Percentiles rank a stretch among this genome's conserved stretches.
These are phyloP conservation scores for Emydocephalus ijimae DNA, from an alignment of 2,113 vertebrate species.

Conservation along the genomic window DNA sequence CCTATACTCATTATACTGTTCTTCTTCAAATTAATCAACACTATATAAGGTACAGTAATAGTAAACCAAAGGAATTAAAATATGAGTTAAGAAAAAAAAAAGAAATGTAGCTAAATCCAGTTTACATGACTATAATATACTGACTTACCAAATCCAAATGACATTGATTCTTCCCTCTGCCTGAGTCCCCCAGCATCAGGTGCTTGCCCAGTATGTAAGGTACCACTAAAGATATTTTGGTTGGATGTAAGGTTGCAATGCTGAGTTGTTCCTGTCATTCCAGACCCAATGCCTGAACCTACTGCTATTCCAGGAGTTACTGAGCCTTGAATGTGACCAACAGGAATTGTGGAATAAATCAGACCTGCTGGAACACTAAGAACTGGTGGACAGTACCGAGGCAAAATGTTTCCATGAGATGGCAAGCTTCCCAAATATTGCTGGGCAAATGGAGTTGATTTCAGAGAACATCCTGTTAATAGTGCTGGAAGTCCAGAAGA, in stretches of 20 bases:
- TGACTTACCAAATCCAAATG: slow-evolving; percentile 75
- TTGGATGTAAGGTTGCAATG: slow-evolving; percentile 62
- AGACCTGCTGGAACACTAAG: slow-evolving; percentile 63
- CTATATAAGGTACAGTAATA: background rate
- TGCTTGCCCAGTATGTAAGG: slow-evolving; percentile 62
- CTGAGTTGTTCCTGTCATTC: slow-evolving; percentile 59
- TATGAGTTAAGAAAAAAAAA: background rate
- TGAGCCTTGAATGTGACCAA: slow-evolving; percentile 63
- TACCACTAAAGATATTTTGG: slow-evolving; percentile 62
- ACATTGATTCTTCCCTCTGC: slow-evolving; percentile 60
- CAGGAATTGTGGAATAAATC: slow-evolving; percentile 47
- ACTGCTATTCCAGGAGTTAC: slow-evolving; percentile 62
- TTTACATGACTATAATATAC: background rate
- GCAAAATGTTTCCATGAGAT: slow-evolving; percentile 52
- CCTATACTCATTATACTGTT: background rate
- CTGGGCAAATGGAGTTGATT: slow-evolving; percentile 67
- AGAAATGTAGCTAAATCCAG: background rate
- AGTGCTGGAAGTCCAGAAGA: slow-evolving; percentile 64
- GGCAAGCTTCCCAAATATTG: slow-evolving; percentile 69
- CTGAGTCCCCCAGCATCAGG: slow-evolving; percentile 52
- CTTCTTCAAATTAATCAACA: background rate
- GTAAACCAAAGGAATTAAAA: background rate
- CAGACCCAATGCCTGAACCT: slow-evolving; percentile 52
- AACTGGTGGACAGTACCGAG: slow-evolving; percentile 61
- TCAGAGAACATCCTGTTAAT: slow-evolving; percentile 63